Conservation (phyloP, 2,797 vertebrate species). For the Eulemur rubriventer region DNA sequence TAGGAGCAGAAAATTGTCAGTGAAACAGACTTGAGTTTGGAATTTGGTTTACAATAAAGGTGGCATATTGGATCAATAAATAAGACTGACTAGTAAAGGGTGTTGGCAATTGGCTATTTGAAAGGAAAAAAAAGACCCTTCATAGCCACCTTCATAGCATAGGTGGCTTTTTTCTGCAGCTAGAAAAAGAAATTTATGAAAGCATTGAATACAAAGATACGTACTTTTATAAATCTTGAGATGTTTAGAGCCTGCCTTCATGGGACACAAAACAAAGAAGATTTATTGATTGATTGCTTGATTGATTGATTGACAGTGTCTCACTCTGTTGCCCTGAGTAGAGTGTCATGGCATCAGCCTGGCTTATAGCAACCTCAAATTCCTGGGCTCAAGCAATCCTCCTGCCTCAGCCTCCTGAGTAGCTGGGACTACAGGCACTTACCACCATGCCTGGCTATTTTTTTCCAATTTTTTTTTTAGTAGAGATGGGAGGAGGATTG, state of each 20-base stretch:
- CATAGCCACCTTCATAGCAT: neutral
- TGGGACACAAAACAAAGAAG: neutral
- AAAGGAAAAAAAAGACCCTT: neutral
- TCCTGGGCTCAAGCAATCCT: no score
- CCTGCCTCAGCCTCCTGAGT: no score
- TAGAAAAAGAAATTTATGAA: neutral
- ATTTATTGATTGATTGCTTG: neutral
- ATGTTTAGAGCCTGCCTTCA: neutral
- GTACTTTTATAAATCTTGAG: neutral
- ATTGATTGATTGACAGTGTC: no score
- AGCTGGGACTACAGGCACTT: no score
- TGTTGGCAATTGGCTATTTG: neutral
- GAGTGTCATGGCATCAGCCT: no score
- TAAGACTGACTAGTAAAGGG: neutral
- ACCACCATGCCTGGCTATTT: no score
- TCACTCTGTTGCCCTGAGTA: no score
- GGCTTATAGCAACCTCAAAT: no score
- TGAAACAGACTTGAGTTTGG: neutral
- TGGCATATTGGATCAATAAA: neutral
- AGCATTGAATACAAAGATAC: neutral
- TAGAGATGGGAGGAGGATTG: no score
- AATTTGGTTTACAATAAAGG: neutral
- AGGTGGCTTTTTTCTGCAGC: neutral
- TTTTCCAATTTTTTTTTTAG: no score
- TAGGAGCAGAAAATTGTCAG: neutral